phyloP scores from a whole-genome alignment of 1,140 invertebrate species.

The Zaprionus inermis region DNA sequence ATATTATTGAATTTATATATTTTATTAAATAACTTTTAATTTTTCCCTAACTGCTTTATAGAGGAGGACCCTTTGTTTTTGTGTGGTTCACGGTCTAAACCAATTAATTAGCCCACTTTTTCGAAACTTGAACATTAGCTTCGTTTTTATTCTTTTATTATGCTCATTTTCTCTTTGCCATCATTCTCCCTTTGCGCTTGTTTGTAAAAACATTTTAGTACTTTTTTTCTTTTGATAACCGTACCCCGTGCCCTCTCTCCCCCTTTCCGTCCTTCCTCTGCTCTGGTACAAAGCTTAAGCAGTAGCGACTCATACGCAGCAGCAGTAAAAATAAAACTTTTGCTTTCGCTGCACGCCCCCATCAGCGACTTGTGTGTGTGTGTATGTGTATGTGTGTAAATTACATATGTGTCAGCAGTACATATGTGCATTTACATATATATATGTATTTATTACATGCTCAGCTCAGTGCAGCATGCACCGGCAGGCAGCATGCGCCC shows the following conservation, averaged over 20 bases:
- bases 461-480: slow-evolving; percentile 66
- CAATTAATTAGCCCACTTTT: not conserved
- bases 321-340: slow-evolving; percentile 50
- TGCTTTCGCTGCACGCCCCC: slow-evolving; percentile 28
- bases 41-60: too few relatives aligned
- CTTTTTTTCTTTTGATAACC: slow-evolving; percentile 5
- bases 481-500: slow-evolving; percentile 55
- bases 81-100: not conserved
- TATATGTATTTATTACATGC: not conserved
- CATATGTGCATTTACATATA: not conserved
- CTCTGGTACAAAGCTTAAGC: slow-evolving; percentile 18
- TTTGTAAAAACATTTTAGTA: slow-evolving; percentile 10
- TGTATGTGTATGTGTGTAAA: slow-evolving; percentile 16
- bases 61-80: not conserved
- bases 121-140: not conserved
- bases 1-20: not conserved
- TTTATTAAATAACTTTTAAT: too few relatives aligned
- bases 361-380: not conserved
- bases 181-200: not conserved
- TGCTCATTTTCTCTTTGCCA: slow-evolving; percentile 1
- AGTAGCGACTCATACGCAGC: slow-evolving; percentile 14
- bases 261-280: slow-evolving; percentile 17
- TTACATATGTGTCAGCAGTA: slow-evolving; percentile 7
- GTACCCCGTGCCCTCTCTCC: not conserved
- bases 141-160: slow-evolving; percentile 3